A percentile compares a stretch with the other conserved stretches of the same genome.
phyloP scores from a whole-genome alignment of 1,140 invertebrate species.

The Tenebrio molitor region DNA sequence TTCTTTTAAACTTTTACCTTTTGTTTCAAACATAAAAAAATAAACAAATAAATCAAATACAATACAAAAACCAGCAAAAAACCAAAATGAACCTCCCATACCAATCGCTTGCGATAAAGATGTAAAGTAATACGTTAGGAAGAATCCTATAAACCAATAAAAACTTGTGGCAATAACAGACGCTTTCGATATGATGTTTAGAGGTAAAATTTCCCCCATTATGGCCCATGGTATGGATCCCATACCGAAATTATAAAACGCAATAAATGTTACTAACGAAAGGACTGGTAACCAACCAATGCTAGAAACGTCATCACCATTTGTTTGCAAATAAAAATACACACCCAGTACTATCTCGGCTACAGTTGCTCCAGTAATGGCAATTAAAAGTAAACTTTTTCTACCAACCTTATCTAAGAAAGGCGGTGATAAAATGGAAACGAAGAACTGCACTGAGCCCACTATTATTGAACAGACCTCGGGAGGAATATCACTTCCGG shows the following conservation, averaged over 20 bases:
- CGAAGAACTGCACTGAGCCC: conserved; percentile 76
- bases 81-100: conserved; percentile 81
- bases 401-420: conserved; percentile 85
- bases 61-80: conserved; percentile 76
- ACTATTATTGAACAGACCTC: conserved; percentile 80
- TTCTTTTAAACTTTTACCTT: conserved; percentile 79
- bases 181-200: conserved; percentile 80
- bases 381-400: conserved; percentile 78
- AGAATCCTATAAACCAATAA: conserved; percentile 84
- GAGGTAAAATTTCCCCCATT: conserved; percentile 85
- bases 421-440: conserved; percentile 75
- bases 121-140: conserved; percentile 84
- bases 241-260: conserved; percentile 70
- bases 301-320: conserved; percentile 48
- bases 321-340: conserved; percentile 60
- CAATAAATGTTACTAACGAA: conserved; percentile 58
- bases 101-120: conserved; percentile 73
- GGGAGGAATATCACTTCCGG: conserved; percentile 70
- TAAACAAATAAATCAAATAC: conserved; percentile 70
- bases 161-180: conserved; percentile 79
- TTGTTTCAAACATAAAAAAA: conserved; percentile 83
- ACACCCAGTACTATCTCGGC: conserved; percentile 58
- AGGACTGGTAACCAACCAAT: conserved; percentile 62
- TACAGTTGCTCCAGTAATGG: conserved; percentile 72
- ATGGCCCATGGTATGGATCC: conserved; percentile 88